These are phyloP conservation scores for Lanius collurio DNA, from an alignment of 2,113 vertebrate species.

Conservation along the genomic window DNA sequence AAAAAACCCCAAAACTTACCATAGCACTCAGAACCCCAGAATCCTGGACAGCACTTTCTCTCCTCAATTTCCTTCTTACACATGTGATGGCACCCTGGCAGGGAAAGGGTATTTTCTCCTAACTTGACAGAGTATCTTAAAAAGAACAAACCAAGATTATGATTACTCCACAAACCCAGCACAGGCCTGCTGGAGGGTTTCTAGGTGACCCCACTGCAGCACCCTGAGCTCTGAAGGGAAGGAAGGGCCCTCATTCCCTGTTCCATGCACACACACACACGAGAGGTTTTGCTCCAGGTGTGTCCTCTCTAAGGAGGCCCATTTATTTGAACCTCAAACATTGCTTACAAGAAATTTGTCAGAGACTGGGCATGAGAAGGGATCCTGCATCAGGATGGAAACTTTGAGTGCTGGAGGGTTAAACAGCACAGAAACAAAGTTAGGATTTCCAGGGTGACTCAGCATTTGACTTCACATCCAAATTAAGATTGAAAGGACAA, in stretches of 20 bases:
- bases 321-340: not conserved
- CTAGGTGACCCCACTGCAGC: not conserved
- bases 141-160: conserved; percentile 14
- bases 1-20: conserved; percentile 69
- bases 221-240: not conserved
- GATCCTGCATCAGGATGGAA: not conserved
- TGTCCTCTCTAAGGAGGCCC: not conserved
- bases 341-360: not conserved
- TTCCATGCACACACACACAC: not conserved
- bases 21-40: conserved; percentile 86
- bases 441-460: not conserved
- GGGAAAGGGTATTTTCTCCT: conserved; percentile 63
- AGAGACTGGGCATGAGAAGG: not conserved
- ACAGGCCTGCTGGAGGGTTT: not conserved
- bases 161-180: not conserved
- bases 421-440: not conserved
- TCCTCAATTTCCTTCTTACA: conserved; percentile 75
- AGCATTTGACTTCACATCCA: not conserved
- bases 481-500: not conserved
- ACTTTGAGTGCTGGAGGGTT: not conserved
- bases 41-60: conserved; percentile 84
- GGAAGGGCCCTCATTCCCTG: not conserved
- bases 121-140: conserved; percentile 84
- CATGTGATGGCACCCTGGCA: conserved; percentile 78
- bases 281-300: not conserved